Conservation (phyloP, 2,797 vertebrate species). For the Sandelia bainsii region DNA sequence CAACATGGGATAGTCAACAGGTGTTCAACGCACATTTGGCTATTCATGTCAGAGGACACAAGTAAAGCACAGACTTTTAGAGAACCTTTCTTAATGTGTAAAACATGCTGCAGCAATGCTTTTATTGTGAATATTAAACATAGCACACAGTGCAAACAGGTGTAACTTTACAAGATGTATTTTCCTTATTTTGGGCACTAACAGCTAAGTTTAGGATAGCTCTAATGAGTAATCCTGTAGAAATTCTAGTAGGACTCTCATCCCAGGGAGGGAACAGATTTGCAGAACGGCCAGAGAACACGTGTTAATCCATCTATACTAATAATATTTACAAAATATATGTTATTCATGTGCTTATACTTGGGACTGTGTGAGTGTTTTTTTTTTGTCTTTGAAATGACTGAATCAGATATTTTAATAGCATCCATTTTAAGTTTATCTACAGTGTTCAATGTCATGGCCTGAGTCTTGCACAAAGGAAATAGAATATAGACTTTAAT, state of each 20-base stretch:
- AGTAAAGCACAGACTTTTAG: neutral
- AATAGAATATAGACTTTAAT: neutral
- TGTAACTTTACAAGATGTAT: neutral
- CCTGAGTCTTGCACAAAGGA: neutral
- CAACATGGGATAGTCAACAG: neutral
- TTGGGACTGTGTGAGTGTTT: neutral
- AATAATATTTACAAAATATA: neutral
- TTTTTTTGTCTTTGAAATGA: too few relatives aligned
- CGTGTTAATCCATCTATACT: neutral
- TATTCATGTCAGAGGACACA: neutral
- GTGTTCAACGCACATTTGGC: neutral
- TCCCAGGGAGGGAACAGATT: conserved; percentile 1
- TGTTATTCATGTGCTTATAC: neutral
- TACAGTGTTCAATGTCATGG: neutral
- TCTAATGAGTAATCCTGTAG: neutral
- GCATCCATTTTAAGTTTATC: neutral
- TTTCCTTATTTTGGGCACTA: neutral
- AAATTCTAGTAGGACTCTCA: neutral
- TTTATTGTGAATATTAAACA: neutral
- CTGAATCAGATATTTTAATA: too few relatives aligned
- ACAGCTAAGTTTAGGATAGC: neutral
- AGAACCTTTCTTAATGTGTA: neutral
- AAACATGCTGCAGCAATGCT: neutral
- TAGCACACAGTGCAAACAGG: too few relatives aligned
- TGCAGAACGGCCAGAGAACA: neutral